Evolutionary conservation across 2,888 invertebrate genomes (phyloP).

Genomic region (Napeogenes inachia): DNA sequence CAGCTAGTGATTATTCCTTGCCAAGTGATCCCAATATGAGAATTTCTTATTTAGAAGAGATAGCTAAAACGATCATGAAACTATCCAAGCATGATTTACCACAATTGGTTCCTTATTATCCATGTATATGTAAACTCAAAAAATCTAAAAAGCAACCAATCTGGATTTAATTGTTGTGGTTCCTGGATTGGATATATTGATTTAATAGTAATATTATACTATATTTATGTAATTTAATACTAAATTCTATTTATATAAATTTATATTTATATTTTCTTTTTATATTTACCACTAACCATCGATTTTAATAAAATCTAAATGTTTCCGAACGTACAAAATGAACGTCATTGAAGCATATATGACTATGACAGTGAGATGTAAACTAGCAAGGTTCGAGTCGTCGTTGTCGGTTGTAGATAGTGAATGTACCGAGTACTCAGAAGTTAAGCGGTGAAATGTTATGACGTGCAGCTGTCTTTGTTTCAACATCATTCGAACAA

Average conservation of each 20-base stretch:
- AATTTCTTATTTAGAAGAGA: constrained; percentile 53
- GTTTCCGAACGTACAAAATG: constrained; percentile 18
- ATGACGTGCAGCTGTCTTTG: constrained; percentile 77
- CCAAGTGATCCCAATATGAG: constrained; percentile 60
- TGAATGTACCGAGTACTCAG: constrained; percentile 31
- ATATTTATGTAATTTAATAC: background rate
- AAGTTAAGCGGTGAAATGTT: constrained; percentile 64
- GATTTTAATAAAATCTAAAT: constrained; percentile 10
- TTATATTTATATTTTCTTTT: background rate
- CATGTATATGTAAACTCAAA: constrained; percentile 49
- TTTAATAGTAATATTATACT: too few relatives aligned
- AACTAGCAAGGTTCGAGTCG: constrained; percentile 10
- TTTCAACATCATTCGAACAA: constrained; percentile 62
- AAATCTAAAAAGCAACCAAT: constrained; percentile 34
- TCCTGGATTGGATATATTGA: too few relatives aligned
- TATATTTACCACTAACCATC: constrained; percentile 7
- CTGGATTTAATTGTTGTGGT: constrained; percentile 32
- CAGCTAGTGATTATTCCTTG: constrained; percentile 52
- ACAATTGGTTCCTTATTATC: constrained; percentile 40
- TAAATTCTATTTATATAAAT: background rate
- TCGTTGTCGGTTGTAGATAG: constrained; percentile 28
- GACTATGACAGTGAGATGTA: constrained; percentile 15
- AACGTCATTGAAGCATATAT: constrained; percentile 11
- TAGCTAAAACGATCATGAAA: constrained; percentile 47
- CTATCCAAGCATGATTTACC: constrained; percentile 48